Base-by-base conservation (phyloP, 2,888 invertebrate species). In the Tetramorium bicarinatum region DNA sequence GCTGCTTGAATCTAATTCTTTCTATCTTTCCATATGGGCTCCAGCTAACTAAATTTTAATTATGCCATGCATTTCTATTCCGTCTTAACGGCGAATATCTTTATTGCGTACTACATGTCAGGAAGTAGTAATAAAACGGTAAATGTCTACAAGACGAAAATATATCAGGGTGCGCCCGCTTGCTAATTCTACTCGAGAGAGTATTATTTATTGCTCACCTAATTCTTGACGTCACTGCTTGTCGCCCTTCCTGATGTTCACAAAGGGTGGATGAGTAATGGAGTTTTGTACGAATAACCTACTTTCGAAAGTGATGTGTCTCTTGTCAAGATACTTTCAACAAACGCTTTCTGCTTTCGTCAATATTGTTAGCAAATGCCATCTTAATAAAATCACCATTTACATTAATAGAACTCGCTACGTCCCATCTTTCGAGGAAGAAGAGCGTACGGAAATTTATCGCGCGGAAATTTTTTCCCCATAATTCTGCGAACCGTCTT, bases 301-400 rank as follows among this genome's bases (percentile, higher is more conserved):
- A 77, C 25, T 77, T 77, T 54, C 52, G 15, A 52, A 66, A 66
- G 29, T 41, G n/a, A 15, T 41, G 25, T 77, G 29, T 41, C 41
- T 77, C 41, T 54, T 66, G 54, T 77, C 41, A 41, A 66, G 52
- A 25, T 34, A 18, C 9, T 66, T 3, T 52, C 41, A 3, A n/a
- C 25, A 64, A 62, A 54, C 25, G 41, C 18, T 66, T 52, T 76
- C 41, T 66, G 25, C 25, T 66, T 77, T 77, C 25, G 54, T 66
- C 54, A 29, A 66, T 54, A 66, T 77, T 77, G 25, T 54, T 13
- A 13, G 15, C 25, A 66, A 47, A 38, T 8, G 6, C 0, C 41
- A 21, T 59, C n/a, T 66, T 77, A 77, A 77, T 77, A 54, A 77
- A 77, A 29, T 66, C 41, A n/a, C 29, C 54, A 66, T 76, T 66